Evolutionary conservation across 2,797 vertebrate species (phyloP).

Genomic region (Carduelis carduelis): DNA sequence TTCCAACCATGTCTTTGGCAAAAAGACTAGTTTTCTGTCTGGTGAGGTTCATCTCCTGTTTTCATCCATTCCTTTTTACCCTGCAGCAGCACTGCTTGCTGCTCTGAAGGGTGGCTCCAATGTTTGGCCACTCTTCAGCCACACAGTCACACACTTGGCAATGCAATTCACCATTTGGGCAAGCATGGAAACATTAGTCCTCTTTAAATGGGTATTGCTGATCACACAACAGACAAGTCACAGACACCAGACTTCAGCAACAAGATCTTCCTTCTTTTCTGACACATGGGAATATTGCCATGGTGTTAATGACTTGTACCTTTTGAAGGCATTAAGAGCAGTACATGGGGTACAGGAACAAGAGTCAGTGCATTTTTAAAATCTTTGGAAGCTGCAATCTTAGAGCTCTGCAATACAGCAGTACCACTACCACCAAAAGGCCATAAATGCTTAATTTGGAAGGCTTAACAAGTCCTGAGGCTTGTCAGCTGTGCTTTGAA

Average conservation of each 20-base stretch:
- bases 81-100: background rate
- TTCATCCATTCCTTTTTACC: background rate
- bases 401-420: background rate
- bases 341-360: background rate
- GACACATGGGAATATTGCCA: background rate
- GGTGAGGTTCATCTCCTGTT: background rate
- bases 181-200: background rate
- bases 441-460: background rate
- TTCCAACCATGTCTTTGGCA: background rate
- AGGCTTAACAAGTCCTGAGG: background rate
- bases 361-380: background rate
- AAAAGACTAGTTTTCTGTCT: background rate
- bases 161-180: background rate
- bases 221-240: background rate
- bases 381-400: background rate
- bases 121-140: background rate
- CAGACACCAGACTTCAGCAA: background rate
- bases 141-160: fast-evolving
- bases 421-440: background rate
- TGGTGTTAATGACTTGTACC: background rate
- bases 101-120: background rate
- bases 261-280: background rate
- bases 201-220: background rate
- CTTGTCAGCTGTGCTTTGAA: background rate
- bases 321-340: background rate